Base-by-base conservation (phyloP, 37 sponge, comb jelly and placozoan genomes). In the Theonella swinhoei region DNA sequence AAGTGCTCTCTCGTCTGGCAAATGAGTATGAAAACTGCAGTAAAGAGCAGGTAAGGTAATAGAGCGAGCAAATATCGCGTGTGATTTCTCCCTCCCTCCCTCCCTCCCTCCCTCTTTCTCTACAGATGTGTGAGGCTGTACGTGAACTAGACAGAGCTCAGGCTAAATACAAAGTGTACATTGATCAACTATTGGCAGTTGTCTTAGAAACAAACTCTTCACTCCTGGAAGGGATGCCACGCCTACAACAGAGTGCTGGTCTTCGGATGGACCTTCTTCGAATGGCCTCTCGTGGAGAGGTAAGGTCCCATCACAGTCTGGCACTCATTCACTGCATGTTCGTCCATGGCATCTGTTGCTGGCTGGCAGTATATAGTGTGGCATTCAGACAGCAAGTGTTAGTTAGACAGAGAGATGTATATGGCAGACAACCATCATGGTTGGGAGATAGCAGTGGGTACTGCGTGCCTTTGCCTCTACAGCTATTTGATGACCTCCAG, bases 161-260 rank as follows among this genome's bases (percentile, higher is more conserved):
- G 5, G 25, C 24, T 17, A 61, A 24, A 32, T 39, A 73, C 37
- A 83, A 83, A 65, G 76, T 19, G 4, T 81, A 81, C 72, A 74
- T 88, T 19, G 88, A 88, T 41, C 88, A 81, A 32, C 68, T 88
- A 26, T 72, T 88, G 62, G 82, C 88, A 26, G 76, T 88, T 9
- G 82, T 81, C 32, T 68, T 88, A 82, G 88, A 88, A 36, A 81
- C 30, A 14, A 42, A 68, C n/a, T 81, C 82, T 28, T 14, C 68
- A 4, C 72, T 88, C 23, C 82, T 88, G 14, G 88, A 88, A 62
- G 88, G 88, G 36, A 72, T 88, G 82, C 88, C 88, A 5, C 71
- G 88, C 22, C 73, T 80, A 23, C 88, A 88, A 35, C 82, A 81
- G 77, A 75, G 70, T 39, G 40, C 63, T 0, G 76, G 84, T 24